These are phyloP conservation scores for Peromyscus melanophrys DNA, from an alignment of 2,797 vertebrate genomes.

Conservation along the genomic window DNA sequence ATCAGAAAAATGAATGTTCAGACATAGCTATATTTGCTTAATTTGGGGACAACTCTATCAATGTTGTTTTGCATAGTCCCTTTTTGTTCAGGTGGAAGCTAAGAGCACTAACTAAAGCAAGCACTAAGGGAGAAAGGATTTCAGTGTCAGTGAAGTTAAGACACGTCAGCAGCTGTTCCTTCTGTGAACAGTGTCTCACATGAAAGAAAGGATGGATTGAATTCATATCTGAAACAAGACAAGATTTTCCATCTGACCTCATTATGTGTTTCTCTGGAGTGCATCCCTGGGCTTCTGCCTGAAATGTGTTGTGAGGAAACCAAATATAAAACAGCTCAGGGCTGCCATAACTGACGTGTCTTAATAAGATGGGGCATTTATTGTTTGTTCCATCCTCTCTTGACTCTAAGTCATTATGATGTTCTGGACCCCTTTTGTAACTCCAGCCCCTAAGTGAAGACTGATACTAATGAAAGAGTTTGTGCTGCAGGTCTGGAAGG, in stretches of 20 bases:
- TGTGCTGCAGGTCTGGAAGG: constrained; percentile 81
- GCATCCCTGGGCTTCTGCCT: constrained; percentile 85
- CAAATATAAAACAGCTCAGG: constrained; percentile 84
- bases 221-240: constrained; percentile 88
- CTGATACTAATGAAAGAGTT: constrained; percentile 87
- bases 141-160: constrained; percentile 86
- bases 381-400: constrained; percentile 85
- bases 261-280: constrained; percentile 90
- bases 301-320: constrained; percentile 81
- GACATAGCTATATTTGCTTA: constrained; percentile 63
- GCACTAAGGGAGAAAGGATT: constrained; percentile 79
- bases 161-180: constrained; percentile 82
- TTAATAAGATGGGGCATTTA: constrained; percentile 88
- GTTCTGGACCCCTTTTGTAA: constrained; percentile 85
- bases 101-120: constrained; percentile 78
- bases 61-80: constrained; percentile 40
- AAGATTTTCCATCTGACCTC: constrained; percentile 90
- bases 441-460: constrained; percentile 83
- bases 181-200: constrained; percentile 84
- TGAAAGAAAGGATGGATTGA: constrained; percentile 88
- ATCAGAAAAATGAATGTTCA: constrained; percentile 66
- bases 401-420: constrained; percentile 87
- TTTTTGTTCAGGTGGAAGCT: constrained; percentile 77
- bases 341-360: constrained; percentile 80
- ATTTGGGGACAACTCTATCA: constrained; percentile 23